Conservation (phyloP, 2,113 vertebrate species). For the Chlorodrepanis virens region DNA sequence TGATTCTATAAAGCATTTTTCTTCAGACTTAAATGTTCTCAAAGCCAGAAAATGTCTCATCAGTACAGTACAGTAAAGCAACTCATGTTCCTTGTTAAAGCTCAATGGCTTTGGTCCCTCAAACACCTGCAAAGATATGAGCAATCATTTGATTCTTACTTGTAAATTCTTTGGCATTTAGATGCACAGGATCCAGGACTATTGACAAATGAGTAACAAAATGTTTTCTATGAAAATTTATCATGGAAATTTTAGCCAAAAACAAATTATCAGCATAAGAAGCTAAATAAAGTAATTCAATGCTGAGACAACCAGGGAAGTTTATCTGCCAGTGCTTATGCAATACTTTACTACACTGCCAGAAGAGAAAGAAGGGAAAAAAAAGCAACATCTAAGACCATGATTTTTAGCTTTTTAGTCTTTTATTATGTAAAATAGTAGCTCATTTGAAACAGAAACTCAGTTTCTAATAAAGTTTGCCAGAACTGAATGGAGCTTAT, state of each 20-base stretch:
- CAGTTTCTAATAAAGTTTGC: background rate
- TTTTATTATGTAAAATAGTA: background rate
- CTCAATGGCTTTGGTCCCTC: background rate
- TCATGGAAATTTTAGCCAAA: background rate
- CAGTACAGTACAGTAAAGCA: background rate
- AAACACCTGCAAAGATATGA: background rate
- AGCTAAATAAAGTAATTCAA: background rate
- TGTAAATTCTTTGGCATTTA: background rate
- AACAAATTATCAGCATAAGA: background rate
- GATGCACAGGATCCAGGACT: background rate
- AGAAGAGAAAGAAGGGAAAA: background rate
- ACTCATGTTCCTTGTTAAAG: background rate
- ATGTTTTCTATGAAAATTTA: background rate
- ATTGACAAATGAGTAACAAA: background rate
- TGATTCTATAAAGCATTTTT: background rate
- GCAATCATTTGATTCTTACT: fast-evolving
- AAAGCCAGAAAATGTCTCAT: background rate
- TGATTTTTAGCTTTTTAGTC: background rate
- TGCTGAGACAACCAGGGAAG: background rate
- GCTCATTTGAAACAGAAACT: background rate
- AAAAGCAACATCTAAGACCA: background rate
- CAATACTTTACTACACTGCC: background rate
- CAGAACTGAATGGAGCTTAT: background rate
- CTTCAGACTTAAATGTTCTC: background rate
- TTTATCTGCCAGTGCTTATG: background rate